Base-by-base conservation (phyloP, 2,797 vertebrate genomes). In the Anisognathus igniventris region DNA sequence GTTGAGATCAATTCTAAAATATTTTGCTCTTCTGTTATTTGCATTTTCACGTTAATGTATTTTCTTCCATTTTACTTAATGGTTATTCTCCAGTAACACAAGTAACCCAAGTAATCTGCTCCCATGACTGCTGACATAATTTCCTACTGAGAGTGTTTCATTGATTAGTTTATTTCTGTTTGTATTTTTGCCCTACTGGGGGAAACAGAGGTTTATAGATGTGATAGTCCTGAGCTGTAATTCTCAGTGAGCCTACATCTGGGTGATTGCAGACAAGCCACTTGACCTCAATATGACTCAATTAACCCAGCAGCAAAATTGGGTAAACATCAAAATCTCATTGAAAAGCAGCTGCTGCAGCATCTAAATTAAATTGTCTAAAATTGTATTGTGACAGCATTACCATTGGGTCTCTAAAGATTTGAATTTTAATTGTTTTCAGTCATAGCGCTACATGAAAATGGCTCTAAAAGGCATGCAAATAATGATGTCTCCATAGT, bases 211-310 rank as follows among this genome's bases (percentile, higher is more conserved):
- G 44, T 85, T 75, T 85, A 58, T 92, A 83, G 45, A 72, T 83
- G 33, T 80, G 65, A 54, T 76, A 66, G 88, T 92, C 72, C 74
- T 88, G 58, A 83, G 65, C 81, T 92, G 73, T 90, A 87, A 95
- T 93, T 95, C 78, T 95, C 71, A 64, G 53, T 51, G 86, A 88
- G 72, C 30, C 42, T 88, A 51, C 73, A 93, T 88, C 88, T 94
- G 89, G 68, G 61, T 96, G 92, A 91, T 89, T 94, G 78, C 79
- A 90, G 82, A 83, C 88, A 77, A 90, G n/a, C 88, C 88, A 96
- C 94, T 96, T 96, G 96, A 96, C 94, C 93, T 95, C 88, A 87
- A 33, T 95, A 92, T 95, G 92, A 82, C 93, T 96, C 86, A 93
- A 93, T 96, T 96, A 96, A 95, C 92, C 94, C 94, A 93, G 84